Base-by-base conservation (phyloP, 2,797 vertebrate genomes). In the Myotis vivesi region DNA sequence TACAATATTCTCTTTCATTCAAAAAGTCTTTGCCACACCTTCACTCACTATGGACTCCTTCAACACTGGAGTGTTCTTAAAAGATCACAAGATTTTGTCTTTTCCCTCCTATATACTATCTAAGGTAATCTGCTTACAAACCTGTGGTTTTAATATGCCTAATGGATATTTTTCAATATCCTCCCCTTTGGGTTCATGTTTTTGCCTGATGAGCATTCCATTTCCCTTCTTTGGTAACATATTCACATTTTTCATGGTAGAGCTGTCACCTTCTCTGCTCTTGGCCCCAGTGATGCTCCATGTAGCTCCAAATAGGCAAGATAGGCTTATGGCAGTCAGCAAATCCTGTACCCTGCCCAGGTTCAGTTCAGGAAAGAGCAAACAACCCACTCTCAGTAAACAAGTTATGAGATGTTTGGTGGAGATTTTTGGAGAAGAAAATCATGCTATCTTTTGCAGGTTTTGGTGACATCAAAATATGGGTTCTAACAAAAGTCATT, bases 1-100 rank as follows among this genome's bases (percentile, higher is more conserved):
- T 79, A 85, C 15, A 92, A 51, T 57, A 87, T 88, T 44, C 8
- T 69, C 16, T 94, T 94, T 91, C 79, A 95, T 91, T 96, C 79
- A 89, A 87, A 96, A 87, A 66, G 7, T 12, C 12, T 91, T 84
- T 80, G 51, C 6, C 16, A 89, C 36, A 86, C 46, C 38, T 73
- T 75, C 57, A 62, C 36, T 81, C 73, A 41, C 53, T 49, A 22
- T 59, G 57, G 33, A 68, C 30, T 36, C n/a, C 6, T 85, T 76
- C 75, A 89, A 89, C 22, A 13, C 30, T 81, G 49, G 23, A 8
- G 59, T 38, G 62, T 71, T 30, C n/a, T 75, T 81, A 23, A 28
- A 51, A 51, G 20, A 69, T 17, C 10, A 36, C 23, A 76, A 62
- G n/a, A 53, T 25, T 38, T 36, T 8, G 28, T 44, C 2, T 41